phyloP scores from a whole-genome alignment of 2,888 invertebrate genomes.

The Bhutanitis thaidina region DNA sequence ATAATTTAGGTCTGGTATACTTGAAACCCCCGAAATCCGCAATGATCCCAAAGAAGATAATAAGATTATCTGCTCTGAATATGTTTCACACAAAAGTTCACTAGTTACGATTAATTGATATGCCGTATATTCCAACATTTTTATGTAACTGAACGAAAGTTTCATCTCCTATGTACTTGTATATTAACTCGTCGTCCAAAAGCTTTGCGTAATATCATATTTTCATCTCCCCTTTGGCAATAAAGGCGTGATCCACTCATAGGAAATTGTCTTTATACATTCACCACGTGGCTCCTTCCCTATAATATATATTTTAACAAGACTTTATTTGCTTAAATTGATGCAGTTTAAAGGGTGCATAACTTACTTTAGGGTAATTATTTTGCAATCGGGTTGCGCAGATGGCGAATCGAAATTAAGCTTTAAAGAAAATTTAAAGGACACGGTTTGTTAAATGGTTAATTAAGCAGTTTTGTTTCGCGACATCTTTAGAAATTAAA shows the following conservation, averaged over 20 bases:
- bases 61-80: too few relatives aligned
- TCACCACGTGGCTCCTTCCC: conserved; percentile 65
- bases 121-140: too few relatives aligned
- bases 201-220: conserved; percentile 50
- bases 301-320: conserved; percentile 61
- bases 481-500: not conserved
- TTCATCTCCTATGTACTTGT: too few relatives aligned
- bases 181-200: conserved; percentile 25
- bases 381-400: conserved; percentile 73
- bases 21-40: too few relatives aligned
- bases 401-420: conserved; percentile 63
- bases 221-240: conserved; percentile 38
- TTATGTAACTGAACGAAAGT: too few relatives aligned
- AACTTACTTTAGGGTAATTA: conserved; percentile 74
- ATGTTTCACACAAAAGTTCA: too few relatives aligned
- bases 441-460: conserved; percentile 57
- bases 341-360: conserved; percentile 77
- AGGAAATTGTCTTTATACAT: conserved; percentile 63
- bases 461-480: conserved; percentile 48
- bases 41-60: too few relatives aligned
- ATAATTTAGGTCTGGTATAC: too few relatives aligned
- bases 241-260: conserved; percentile 46
- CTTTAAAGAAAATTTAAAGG: conserved; percentile 54
- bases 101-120: too few relatives aligned
- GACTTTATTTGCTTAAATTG: conserved; percentile 68